A percentile compares a stretch with the other conserved stretches of the same genome.
Conservation (phyloP, 1,140 invertebrate species). For the Macrosteles quadrilineatus region DNA sequence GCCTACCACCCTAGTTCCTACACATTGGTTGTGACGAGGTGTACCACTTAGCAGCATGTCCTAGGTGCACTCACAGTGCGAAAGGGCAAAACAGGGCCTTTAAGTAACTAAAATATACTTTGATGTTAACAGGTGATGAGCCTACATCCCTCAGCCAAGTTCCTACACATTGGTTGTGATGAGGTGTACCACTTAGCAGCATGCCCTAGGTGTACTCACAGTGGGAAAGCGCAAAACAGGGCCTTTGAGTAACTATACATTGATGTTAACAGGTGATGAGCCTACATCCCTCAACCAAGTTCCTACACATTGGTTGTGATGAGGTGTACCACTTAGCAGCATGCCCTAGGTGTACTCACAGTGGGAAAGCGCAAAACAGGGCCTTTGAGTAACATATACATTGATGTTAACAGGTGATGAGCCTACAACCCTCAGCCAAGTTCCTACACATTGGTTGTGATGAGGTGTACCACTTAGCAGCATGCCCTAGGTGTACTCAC, state of each 20-base stretch:
- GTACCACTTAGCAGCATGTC: conserved; percentile 53
- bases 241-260: no score
- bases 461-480: conserved; percentile 52
- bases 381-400: no score
- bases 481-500: conserved; percentile 51
- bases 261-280: no score
- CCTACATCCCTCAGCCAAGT: conserved; percentile 35
- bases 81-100: conserved; percentile 45
- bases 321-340: no score
- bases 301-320: no score
- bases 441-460: conserved; percentile 51
- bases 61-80: conserved; percentile 50
- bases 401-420: no score
- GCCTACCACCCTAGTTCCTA: conserved; percentile 44
- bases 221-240: conserved; percentile 48
- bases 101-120: no score
- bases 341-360: no score
- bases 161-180: conserved; percentile 50
- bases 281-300: no score
- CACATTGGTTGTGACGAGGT: conserved; percentile 52
- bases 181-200: conserved; percentile 53
- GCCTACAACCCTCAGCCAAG: conserved; percentile 32
- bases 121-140: no score
- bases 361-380: no score
- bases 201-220: conserved; percentile 50